Conservation (phyloP, 2,888 invertebrate genomes). For the Rosalia funebris region DNA sequence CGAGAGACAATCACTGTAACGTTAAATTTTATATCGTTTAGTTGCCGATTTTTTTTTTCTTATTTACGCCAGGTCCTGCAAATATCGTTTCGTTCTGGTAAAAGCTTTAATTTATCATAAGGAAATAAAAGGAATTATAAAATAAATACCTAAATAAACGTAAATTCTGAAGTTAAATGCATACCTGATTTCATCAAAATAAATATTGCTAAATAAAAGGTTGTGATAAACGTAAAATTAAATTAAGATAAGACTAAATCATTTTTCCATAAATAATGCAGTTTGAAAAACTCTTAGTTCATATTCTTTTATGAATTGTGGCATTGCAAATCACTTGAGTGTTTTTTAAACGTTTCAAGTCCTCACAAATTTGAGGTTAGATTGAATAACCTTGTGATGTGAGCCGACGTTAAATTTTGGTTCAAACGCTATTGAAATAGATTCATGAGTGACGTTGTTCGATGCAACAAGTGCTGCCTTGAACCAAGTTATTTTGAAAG, state of each 20-base stretch:
- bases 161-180: neutral
- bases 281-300: too few relatives aligned
- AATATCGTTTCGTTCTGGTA: neutral
- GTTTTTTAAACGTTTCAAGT: too few relatives aligned
- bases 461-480: too few relatives aligned
- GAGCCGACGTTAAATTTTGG: too few relatives aligned
- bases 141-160: neutral
- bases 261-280: too few relatives aligned
- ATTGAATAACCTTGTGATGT: too few relatives aligned
- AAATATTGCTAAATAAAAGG: slow-evolving; percentile 22
- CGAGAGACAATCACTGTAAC: slow-evolving; percentile 18
- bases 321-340: too few relatives aligned
- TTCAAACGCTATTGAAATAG: too few relatives aligned
- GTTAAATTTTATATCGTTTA: slow-evolving; percentile 11
- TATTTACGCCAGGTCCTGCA: neutral
- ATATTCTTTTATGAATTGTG: too few relatives aligned
- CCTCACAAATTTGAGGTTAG: too few relatives aligned
- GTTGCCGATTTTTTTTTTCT: neutral
- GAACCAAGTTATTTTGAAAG: too few relatives aligned
- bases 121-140: neutral
- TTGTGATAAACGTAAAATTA: slow-evolving; percentile 22
- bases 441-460: too few relatives aligned
- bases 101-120: neutral
- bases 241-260: slow-evolving; percentile 17
- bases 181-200: slow-evolving; percentile 7